Evolutionary conservation across 2,113 vertebrate genomes (phyloP), one percentile per base, ranked within the genome.

Genomic region (Grammomys surdaster): DNA sequence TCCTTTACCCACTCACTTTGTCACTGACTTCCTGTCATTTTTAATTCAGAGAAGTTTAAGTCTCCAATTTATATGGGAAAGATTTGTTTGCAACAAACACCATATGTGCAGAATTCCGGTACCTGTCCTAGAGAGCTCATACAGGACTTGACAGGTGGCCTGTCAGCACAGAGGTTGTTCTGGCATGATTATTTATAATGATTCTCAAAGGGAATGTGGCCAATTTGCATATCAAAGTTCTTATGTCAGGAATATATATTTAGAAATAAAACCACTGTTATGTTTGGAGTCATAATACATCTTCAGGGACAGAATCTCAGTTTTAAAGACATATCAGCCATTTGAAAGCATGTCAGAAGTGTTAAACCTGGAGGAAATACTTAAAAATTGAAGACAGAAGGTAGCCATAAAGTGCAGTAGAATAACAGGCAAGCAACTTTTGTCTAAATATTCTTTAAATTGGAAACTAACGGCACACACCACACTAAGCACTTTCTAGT

Each of bases 141-240:
- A 12, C 20, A 96, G 82, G 58, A 85, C 70, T 65, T 93, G 94
- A 90, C 89, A 96, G 80, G 80, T 90, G 70, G 24, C 4, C 0
- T 82, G 46, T 65, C 54, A 94, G 36, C 20, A 40, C 84, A 78
- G 10, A 9, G 75, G 70, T 92, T 88, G 40, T 95, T 93, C 63
- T 93, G 56, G 13, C 17, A 92, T 95, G 73, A 96, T 96, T 69
- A 93, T 90, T 90, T 22, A 31, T 92, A 95, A 97, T 90, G 89
- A 96, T 94, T 91, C 80, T 81, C 89, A 73, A 88, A 95, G 75
- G 63, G 65, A 94, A 6, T 43, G 13, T 88, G 70, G 85, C 7
- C 17, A 72, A 96, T 97, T 97, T 94, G 84, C 84, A 95, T 90
- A 94, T 94, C 91, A 94, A 95, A 94, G 70, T 28, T 84, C 48